These are phyloP conservation scores for Cichlasoma orientale DNA, from an alignment of 2,797 vertebrate genomes.

Conservation along the genomic window DNA sequence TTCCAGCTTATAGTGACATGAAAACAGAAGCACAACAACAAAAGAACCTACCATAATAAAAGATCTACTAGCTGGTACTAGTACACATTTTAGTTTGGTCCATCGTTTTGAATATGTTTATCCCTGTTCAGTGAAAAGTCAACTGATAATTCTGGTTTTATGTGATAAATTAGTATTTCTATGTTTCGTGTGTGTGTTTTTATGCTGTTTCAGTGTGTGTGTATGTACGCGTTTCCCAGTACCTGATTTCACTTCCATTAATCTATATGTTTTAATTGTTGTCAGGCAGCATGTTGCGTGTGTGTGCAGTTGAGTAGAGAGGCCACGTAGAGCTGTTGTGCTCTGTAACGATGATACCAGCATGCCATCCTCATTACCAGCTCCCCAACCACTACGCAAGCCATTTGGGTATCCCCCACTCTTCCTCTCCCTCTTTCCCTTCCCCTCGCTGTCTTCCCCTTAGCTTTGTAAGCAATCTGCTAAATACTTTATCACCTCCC, in stretches of 20 bases:
- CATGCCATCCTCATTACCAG: constrained; percentile 73
- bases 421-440: constrained; percentile 3
- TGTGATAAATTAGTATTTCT: background rate
- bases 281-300: constrained; percentile 41
- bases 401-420: constrained; percentile 64
- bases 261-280: constrained; percentile 73
- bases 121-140: background rate
- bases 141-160: constrained; percentile 2
- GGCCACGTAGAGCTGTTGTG: constrained; percentile 65
- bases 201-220: background rate
- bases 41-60: background rate
- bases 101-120: background rate
- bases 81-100: no score
- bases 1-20: background rate
- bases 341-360: constrained; percentile 70
- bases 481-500: constrained; percentile 81
- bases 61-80: background rate
- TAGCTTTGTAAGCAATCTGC: constrained; percentile 76
- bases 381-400: constrained; percentile 66
- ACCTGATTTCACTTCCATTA: constrained; percentile 38
- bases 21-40: background rate
- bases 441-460: constrained; percentile 45
- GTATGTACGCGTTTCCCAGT: background rate
- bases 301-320: constrained; percentile 50
- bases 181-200: background rate